Evolutionary conservation across 2,888 invertebrate species (phyloP), one percentile per base, ranked within the genome.

Genomic region (Eledone cirrhosa): DNA sequence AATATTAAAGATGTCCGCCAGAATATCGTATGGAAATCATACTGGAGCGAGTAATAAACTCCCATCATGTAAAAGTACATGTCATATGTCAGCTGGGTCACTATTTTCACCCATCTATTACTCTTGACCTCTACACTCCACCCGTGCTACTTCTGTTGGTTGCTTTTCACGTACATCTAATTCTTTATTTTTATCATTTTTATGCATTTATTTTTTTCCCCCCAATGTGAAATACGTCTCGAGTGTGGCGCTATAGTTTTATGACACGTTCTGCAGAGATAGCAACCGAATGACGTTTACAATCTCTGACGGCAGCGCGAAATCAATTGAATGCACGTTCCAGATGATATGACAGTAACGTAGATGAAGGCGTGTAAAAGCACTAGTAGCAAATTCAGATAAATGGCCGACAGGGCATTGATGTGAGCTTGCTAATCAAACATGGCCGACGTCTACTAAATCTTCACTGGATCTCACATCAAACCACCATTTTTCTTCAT

Each of bases 341-440:
- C 29, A 67, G 33, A 69, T 69, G 69, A 69, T 41, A 41, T 69
- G 69, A 41, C 69, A 33, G 41, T 69, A 31, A 69, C 29, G 69
- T 69, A 69, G 69, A 41, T 41, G 33, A 27, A 31, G 69, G 41
- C 41, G 31, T 33, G 69, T n/a, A 13, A 19, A 67, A 67, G 31
- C 22, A 22, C 67, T 67, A 67, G 27, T 29, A 14, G 69, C 41
- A 69, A 69, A 69, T 16, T 41, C 31, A 69, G 69, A 69, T 41
- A 69, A 69, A 69, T 69, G 69, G 69, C 22, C 69, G 69, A 31
- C 31, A 41, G 69, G 69, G 33, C 69, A 69, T n/a, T 41, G 33
- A 69, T 69, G 69, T 69, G 27, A 69, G 41, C 69, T 33, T 69
- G 69, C 69, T 69, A 69, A 69, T 69, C 69, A 69, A 69, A 69